A percentile compares a stretch with the other conserved stretches of the same genome.
Evolutionary conservation across 2,797 vertebrate genomes (phyloP).

Genomic region (Muscicapa striata): DNA sequence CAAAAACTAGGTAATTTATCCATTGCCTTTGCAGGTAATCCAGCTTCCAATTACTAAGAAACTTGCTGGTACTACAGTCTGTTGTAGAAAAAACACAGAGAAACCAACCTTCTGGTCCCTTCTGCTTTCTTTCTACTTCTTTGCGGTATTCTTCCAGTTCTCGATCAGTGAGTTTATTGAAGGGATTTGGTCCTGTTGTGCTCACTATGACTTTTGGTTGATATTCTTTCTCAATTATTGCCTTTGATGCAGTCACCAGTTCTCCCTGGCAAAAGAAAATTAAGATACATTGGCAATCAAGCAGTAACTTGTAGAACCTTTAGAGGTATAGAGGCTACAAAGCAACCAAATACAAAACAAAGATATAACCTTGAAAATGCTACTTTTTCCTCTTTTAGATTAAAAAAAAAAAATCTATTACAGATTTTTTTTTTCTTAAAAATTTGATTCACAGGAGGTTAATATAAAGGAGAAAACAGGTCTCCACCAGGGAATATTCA

Average conservation of each 20-base stretch:
- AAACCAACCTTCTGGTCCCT: constrained; percentile 85
- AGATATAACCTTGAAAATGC: not conserved
- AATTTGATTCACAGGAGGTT: not conserved
- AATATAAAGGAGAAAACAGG: not conserved
- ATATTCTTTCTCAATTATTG: constrained; percentile 98
- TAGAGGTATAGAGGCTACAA: not conserved
- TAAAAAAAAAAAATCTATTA: not conserved
- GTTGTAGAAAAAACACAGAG: not conserved
- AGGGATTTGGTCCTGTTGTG: constrained; percentile 96
- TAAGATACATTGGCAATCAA: not conserved
- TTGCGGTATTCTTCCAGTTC: constrained; percentile 94
- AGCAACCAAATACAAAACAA: not conserved
- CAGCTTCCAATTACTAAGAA: not conserved
- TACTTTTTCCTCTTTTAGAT: not conserved
- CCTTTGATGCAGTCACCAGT: constrained; percentile 96
- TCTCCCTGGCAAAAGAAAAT: constrained; percentile 84
- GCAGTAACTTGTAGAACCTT: not conserved
- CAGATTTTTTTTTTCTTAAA: not conserved
- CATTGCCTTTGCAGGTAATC: not conserved
- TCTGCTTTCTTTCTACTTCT: constrained; percentile 96
- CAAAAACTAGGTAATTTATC: not conserved
- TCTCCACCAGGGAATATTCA: constrained; percentile 28
- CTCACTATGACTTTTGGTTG: constrained; percentile 93
- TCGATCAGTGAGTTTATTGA: constrained; percentile 92
- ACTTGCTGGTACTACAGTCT: not conserved